Percentiles rank a stretch among this genome's conserved stretches.
Conservation (phyloP, 2,888 invertebrate genomes). For the Parasteatoda lunata region DNA sequence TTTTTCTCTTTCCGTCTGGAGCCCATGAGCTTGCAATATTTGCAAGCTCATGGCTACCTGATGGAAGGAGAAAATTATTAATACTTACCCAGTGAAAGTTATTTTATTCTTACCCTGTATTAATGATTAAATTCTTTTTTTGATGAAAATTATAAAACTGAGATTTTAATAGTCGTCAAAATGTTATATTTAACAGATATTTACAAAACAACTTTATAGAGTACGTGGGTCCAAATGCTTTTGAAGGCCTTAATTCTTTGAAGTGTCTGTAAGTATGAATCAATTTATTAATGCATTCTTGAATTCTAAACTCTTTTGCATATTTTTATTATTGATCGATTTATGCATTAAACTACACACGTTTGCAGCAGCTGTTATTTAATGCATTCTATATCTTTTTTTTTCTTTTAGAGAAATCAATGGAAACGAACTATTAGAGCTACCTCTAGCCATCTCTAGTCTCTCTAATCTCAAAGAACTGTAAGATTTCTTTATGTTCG, state of each 20-base stretch:
- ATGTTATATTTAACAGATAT: conserved; percentile 68
- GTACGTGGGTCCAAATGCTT: conserved; percentile 65
- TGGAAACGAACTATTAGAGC: conserved; percentile 52
- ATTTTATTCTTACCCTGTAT: too few relatives aligned
- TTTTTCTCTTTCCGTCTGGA: too few relatives aligned
- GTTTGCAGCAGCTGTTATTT: conserved; percentile 2
- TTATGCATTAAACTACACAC: background rate
- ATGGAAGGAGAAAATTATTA: too few relatives aligned
- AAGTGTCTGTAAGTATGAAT: conserved; percentile 70
- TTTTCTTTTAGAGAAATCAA: conserved; percentile 62
- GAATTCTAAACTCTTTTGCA: too few relatives aligned
- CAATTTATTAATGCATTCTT: too few relatives aligned
- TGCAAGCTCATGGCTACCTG: too few relatives aligned
- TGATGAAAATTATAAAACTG: too few relatives aligned
- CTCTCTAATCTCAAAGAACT: conserved; percentile 51
- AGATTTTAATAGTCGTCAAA: background rate
- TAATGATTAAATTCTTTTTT: too few relatives aligned
- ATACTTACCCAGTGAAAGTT: too few relatives aligned
- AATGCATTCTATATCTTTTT: conserved; percentile 15
- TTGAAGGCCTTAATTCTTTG: conserved; percentile 69
- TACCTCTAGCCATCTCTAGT: conserved; percentile 45
- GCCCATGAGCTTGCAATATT: too few relatives aligned
- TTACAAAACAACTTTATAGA: conserved; percentile 70
- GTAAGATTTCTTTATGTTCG: conserved; percentile 30
- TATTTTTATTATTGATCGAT: too few relatives aligned